Evolutionary conservation across 2,113 vertebrate species (phyloP).

Genomic region (Todiramphus chloris): DNA sequence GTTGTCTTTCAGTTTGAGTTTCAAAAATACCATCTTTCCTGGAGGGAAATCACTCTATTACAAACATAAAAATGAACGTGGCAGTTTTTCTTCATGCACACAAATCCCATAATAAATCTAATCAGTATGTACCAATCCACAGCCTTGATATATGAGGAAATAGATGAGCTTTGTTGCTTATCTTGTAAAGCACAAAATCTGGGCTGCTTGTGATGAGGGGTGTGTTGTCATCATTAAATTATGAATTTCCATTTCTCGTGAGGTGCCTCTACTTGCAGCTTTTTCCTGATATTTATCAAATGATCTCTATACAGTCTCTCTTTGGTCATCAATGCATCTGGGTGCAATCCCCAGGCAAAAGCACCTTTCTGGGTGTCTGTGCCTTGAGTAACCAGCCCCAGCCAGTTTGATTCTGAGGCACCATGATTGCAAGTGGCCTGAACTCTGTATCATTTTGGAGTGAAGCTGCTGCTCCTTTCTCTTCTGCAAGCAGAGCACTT

Average conservation of each 20-base stretch:
- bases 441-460: background rate
- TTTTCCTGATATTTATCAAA: background rate
- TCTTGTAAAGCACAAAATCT: background rate
- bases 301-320: background rate
- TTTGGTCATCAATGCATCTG: background rate
- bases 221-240: background rate
- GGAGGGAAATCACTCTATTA: background rate
- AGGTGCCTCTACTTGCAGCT: background rate
- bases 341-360: background rate
- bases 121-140: background rate
- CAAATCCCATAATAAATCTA: background rate
- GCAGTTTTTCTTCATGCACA: background rate
- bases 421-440: background rate
- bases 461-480: background rate
- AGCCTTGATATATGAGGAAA: background rate
- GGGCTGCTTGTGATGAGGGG: background rate
- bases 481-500: background rate
- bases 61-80: background rate
- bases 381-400: background rate
- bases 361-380: background rate
- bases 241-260: background rate
- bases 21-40: background rate
- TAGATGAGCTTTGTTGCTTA: background rate
- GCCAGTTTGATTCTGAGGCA: background rate
- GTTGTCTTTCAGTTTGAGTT: background rate